phyloP scores from a whole-genome alignment of 2,113 vertebrate species.

The Ophthalmolycus amberensis region DNA sequence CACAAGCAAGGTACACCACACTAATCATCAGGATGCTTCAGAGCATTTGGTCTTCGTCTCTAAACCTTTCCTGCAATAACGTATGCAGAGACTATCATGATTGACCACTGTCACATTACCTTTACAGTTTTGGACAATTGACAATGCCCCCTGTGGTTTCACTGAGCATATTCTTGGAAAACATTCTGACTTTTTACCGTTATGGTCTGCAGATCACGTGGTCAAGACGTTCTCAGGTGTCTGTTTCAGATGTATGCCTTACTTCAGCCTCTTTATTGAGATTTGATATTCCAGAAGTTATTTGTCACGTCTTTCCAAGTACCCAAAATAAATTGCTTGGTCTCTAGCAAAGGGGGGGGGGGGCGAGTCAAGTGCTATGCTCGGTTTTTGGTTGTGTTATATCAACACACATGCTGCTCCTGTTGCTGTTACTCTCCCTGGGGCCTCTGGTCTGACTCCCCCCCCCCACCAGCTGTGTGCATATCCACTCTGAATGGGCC shows the following conservation, averaged over 20 bases:
- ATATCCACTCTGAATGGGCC: constrained; percentile 64
- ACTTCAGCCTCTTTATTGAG: constrained; percentile 84
- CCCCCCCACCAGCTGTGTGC: constrained; percentile 56
- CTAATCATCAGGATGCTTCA: background rate
- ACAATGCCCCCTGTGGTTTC: constrained; percentile 27
- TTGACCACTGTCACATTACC: background rate
- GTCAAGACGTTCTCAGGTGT: constrained; percentile 74
- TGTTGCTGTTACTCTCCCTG: constrained; percentile 69
- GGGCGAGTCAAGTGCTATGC: constrained; percentile 70
- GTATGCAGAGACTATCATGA: background rate
- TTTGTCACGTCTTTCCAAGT: constrained; percentile 84
- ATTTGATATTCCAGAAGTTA: constrained; percentile 85
- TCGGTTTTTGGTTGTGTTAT: constrained; percentile 83
- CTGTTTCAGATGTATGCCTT: constrained; percentile 82
- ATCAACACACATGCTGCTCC: constrained; percentile 72
- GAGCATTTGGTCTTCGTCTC: background rate
- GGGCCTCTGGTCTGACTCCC: constrained; percentile 60
- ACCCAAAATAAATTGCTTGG: constrained; percentile 83
- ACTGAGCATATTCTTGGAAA: constrained; percentile 59
- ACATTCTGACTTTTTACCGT: constrained; percentile 59
- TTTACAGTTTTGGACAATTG: constrained; percentile 31
- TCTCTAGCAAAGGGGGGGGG: constrained; percentile 72
- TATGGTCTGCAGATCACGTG: constrained; percentile 65
- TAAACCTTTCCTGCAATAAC: background rate
- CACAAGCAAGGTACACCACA: background rate